phyloP scores from a whole-genome alignment of 2,797 vertebrate species.

The Sebastolobus altivelis region DNA sequence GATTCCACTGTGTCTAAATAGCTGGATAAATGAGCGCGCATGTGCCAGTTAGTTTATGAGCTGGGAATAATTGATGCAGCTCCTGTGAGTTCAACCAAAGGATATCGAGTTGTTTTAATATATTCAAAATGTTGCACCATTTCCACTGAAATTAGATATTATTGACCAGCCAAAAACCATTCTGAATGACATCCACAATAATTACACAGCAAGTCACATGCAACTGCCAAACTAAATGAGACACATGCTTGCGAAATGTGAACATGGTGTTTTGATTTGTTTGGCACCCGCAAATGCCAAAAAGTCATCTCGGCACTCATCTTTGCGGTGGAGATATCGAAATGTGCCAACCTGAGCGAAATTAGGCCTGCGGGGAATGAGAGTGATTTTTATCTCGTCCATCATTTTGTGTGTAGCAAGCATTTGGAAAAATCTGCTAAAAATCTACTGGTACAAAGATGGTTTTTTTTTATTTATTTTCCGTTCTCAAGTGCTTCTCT shows the following conservation, averaged over 20 bases:
- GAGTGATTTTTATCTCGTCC: constrained; percentile 60
- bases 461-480: constrained; percentile 36
- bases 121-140: constrained; percentile 52
- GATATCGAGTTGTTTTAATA: constrained; percentile 62
- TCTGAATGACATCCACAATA: constrained; percentile 71
- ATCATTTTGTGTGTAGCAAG: constrained; percentile 54
- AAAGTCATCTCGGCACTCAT: constrained; percentile 72
- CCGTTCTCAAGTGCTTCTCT: constrained; percentile 59
- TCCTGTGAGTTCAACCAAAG: constrained; percentile 72
- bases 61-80: constrained; percentile 63
- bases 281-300: constrained; percentile 76
- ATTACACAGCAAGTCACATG: constrained; percentile 68
- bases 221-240: constrained; percentile 77
- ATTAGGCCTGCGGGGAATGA: constrained; percentile 66
- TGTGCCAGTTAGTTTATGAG: constrained; percentile 56
- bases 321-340: constrained; percentile 60
- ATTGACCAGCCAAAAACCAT: constrained; percentile 70
- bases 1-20: constrained; percentile 60
- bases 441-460: constrained; percentile 59
- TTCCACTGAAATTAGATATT: constrained; percentile 60
- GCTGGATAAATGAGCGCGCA: constrained; percentile 54
- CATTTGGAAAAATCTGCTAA: constrained; percentile 63
- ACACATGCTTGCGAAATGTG: constrained; percentile 75
- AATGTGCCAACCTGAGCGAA: constrained; percentile 75
- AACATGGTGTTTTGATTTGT: constrained; percentile 81